phyloP scores from a whole-genome alignment of 37 sponge, comb jelly and placozoan genomes.

The Trichoplax adhaerens region DNA sequence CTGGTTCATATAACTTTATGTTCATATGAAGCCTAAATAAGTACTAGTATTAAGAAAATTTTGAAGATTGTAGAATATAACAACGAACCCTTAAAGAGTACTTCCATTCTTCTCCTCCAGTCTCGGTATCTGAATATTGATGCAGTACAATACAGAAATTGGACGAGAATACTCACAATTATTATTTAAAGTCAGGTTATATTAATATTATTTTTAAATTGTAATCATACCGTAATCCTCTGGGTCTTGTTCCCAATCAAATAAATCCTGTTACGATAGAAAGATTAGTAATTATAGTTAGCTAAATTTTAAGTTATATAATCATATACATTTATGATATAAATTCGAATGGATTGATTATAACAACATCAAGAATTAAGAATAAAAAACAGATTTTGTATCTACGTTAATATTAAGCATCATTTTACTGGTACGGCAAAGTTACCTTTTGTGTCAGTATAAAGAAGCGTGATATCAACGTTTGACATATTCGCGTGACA shows the following conservation, averaged over 20 bases:
- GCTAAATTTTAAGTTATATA: too few relatives aligned
- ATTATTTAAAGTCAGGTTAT: background rate
- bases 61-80: background rate
- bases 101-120: constrained; percentile 12
- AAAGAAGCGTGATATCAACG: constrained; percentile 1
- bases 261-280: background rate
- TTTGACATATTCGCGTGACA: background rate
- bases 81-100: constrained; percentile 7
- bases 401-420: too few relatives aligned
- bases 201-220: background rate
- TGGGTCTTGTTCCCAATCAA: constrained; percentile 10
- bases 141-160: background rate
- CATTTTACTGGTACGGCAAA: too few relatives aligned
- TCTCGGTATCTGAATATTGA: background rate
- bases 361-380: too few relatives aligned
- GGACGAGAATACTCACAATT: background rate
- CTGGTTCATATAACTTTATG: background rate
- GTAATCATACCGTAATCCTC: constrained; percentile 8
- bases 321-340: background rate
- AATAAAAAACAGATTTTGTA: too few relatives aligned
- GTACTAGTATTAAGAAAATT: background rate
- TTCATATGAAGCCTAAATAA: background rate
- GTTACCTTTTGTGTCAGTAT: background rate
- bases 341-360: background rate
- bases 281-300: too few relatives aligned